Base-by-base conservation (phyloP, 2,797 vertebrate species). In the Rousettus madagascariensis region DNA sequence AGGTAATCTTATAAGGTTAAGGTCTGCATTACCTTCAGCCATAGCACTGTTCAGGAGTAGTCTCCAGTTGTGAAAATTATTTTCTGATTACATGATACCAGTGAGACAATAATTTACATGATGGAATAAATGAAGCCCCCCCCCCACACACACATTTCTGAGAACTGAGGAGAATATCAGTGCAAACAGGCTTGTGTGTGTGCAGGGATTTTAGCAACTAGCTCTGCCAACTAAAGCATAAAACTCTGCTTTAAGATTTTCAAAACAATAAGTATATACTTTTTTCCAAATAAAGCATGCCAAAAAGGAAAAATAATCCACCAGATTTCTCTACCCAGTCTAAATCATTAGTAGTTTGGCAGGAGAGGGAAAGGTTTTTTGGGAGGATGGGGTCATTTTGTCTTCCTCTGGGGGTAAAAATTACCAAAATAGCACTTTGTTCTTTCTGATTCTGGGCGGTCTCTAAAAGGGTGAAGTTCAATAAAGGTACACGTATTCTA, bases 391-490 rank as follows among this genome's bases (percentile, higher is more conserved):
- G 53, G 11, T 78, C 41, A 69, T 89, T 94, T 94, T 86, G 38
- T 78, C 20, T 85, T 30, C 19, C 9, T 86, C 28, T 79, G 22
- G 9, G 28, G 8, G 22, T 57, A 90, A 88, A 83, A 91, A 94
- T 68, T 28, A 75, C 36, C n/a, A 46, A 83, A 89, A 86, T 0
- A 16, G 28, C 65, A 63, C 33, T 26, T 79, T 78, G 8, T 51
- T 95, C 59, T 86, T 71, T 93, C 43, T 94, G 46, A 87, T 69
- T 72, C 72, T 80, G 43, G 33, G 83, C 88, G 75, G 55, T 66
- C 80, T 95, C 71, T 61, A 63, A 88, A 90, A 94, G n/a, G 4
- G 43, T 85, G 20, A 94, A 96, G 75, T 95, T 61, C 46, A 80
- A 43, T 66, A 87, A 93, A 95, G 86, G 84, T 89, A 84, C 3